A percentile compares a stretch with the other conserved stretches of the same genome.
These are phyloP conservation scores for Larimichthys crocea DNA, from an alignment of 2,113 vertebrate genomes.

Conservation along the genomic window DNA sequence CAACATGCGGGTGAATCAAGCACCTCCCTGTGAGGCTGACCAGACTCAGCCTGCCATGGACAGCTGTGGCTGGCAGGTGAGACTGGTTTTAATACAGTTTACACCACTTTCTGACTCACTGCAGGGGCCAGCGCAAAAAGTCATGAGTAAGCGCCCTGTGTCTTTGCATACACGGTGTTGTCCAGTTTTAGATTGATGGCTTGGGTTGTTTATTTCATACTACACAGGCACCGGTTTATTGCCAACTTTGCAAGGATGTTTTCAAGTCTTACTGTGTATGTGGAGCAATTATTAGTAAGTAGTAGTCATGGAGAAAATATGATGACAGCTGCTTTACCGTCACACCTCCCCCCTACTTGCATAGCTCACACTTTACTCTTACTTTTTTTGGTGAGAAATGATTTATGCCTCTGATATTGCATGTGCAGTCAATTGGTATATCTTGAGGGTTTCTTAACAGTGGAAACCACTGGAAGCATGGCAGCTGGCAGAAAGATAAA, in stretches of 20 bases:
- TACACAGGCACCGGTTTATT: background rate
- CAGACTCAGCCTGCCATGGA: slow-evolving; percentile 26
- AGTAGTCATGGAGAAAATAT: slow-evolving; percentile 49
- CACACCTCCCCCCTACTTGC: slow-evolving; percentile 27
- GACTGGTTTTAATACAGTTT: slow-evolving; percentile 56
- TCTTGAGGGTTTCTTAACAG: slow-evolving; percentile 54
- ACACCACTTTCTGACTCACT: slow-evolving; percentile 53
- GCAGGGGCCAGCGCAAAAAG: background rate
- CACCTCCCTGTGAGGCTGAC: slow-evolving; percentile 38
- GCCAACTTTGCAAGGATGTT: slow-evolving; percentile 33
- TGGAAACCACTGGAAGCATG: slow-evolving; percentile 43
- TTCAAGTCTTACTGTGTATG: slow-evolving; percentile 25
- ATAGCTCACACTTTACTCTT: slow-evolving; percentile 59
- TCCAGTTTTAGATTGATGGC: slow-evolving; percentile 34
- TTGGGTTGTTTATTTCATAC: slow-evolving; percentile 42
- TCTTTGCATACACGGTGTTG: slow-evolving; percentile 11
- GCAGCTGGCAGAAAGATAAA: slow-evolving; percentile 50
- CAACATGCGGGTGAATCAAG: slow-evolving; percentile 65
- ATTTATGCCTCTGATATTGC: slow-evolving; percentile 67
- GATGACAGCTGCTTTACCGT: slow-evolving; percentile 53
- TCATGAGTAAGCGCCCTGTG: slow-evolving; percentile 33
- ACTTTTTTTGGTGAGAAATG: slow-evolving; percentile 46
- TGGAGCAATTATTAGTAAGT: slow-evolving; percentile 27
- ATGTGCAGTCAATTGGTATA: slow-evolving; percentile 55
- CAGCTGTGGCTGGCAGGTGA: slow-evolving; percentile 62